A percentile compares a stretch with the other conserved stretches of the same genome.
These are phyloP conservation scores for Scolanthus callimorphus DNA, from an alignment of 92 coral and sea anemone species.

Conservation along the genomic window DNA sequence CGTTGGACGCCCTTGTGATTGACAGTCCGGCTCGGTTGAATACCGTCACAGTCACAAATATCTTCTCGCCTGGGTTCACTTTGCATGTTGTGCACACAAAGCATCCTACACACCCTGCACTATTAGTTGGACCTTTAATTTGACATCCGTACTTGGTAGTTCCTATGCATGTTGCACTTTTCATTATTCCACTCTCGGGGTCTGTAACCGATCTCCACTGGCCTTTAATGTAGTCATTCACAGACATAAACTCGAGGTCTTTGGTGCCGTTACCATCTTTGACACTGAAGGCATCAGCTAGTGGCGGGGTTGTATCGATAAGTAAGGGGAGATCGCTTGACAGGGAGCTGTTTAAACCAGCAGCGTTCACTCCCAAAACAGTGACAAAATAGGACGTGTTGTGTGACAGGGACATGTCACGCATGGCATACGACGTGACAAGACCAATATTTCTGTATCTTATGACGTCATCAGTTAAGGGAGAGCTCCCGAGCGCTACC, in stretches of 20 bases:
- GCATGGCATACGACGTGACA: conserved; percentile 29
- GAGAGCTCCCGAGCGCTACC: conserved; percentile 50
- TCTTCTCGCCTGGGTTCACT: conserved; percentile 43
- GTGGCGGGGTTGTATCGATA: conserved; percentile 71
- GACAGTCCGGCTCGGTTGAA: conserved; percentile 78
- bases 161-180: conserved; percentile 65
- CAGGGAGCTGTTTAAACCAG: conserved; percentile 50
- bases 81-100: conserved; percentile 57
- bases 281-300: conserved; percentile 32
- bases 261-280: conserved; percentile 33
- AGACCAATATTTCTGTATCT: conserved; percentile 35
- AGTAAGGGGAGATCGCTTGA: conserved; percentile 38
- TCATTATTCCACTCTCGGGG: conserved; percentile 65
- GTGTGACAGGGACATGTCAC: conserved; percentile 32
- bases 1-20: conserved; percentile 60
- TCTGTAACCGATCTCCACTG: conserved; percentile 68
- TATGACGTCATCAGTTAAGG: conserved; percentile 46
- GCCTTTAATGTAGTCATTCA: conserved; percentile 40
- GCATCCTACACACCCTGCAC: conserved; percentile 21
- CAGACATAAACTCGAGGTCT: conserved; percentile 43
- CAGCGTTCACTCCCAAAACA: conserved; percentile 67
- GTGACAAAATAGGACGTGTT: conserved; percentile 53
- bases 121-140: conserved; percentile 47
- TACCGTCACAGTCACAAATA: conserved; percentile 60
- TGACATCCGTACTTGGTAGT: conserved; percentile 69